phyloP scores from a whole-genome alignment of 1,140 invertebrate species.

The Euwallacea similis region DNA sequence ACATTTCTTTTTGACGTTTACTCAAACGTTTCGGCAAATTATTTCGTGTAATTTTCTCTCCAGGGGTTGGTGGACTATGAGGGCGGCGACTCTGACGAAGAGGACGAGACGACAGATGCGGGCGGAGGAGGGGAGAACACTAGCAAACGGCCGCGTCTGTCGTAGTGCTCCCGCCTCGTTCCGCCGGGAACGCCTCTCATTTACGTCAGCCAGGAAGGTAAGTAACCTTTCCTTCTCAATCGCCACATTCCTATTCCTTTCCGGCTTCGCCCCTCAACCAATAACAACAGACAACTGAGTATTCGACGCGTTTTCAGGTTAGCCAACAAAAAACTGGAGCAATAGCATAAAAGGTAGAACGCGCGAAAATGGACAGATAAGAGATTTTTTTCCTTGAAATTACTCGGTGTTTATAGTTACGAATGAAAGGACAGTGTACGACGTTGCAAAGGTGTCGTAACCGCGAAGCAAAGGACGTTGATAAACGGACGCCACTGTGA shows the following conservation, averaged over 20 bases:
- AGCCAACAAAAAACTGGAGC: conserved; percentile 30
- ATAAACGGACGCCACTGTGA: conserved; percentile 42
- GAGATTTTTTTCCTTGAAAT: neutral
- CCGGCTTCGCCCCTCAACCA: too few relatives aligned
- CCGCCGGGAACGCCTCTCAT: conserved; percentile 18
- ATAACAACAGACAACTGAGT: neutral
- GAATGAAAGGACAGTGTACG: conserved; percentile 29
- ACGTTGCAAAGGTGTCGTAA: neutral
- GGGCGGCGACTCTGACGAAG: conserved; percentile 92
- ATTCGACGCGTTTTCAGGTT: neutral
- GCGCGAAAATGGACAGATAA: neutral
- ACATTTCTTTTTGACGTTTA: neutral
- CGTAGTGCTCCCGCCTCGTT: conserved; percentile 56
- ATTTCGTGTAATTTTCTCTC: neutral
- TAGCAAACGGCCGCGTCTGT: conserved; percentile 63
- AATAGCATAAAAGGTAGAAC: conserved; percentile 19
- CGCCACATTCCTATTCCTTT: too few relatives aligned
- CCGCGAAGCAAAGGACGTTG: neutral
- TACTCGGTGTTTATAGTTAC: conserved; percentile 40
- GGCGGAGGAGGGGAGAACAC: conserved; percentile 52
- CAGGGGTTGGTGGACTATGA: conserved; percentile 95
- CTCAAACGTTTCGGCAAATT: neutral
- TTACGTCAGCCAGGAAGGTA: conserved; percentile 30
- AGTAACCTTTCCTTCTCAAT: neutral
- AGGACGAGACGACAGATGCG: conserved; percentile 66